Evolutionary conservation across 2,888 invertebrate genomes (phyloP).

Genomic region (Andrena marginata): DNA sequence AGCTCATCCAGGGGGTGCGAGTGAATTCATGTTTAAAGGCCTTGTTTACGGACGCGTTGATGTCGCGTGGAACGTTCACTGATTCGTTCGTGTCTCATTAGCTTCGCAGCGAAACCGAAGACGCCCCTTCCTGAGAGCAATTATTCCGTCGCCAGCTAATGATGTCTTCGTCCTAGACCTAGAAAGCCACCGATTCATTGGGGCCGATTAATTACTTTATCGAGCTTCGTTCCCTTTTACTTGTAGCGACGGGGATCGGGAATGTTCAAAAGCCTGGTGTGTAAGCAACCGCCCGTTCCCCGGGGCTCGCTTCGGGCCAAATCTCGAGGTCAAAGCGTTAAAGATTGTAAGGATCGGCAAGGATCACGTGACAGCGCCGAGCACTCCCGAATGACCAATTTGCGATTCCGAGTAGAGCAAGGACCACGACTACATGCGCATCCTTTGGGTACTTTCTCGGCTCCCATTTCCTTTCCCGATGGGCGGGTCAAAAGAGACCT

Average conservation of each 20-base stretch:
- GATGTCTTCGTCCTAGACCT: too few species aligned
- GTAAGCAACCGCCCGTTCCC: slow-evolving; percentile 15
- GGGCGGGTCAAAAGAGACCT: slow-evolving; percentile 74
- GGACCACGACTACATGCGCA: slow-evolving; percentile 65
- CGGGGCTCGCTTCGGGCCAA: slow-evolving; percentile 32
- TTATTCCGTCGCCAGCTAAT: too few species aligned
- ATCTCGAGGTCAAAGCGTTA: slow-evolving; percentile 60
- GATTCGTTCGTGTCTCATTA: too few species aligned
- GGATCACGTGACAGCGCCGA: slow-evolving; percentile 42
- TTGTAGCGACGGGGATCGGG: not conserved
- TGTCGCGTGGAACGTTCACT: too few species aligned
- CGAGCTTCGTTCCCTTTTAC: not conserved
- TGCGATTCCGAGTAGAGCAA: slow-evolving; percentile 69
- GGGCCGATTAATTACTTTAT: not conserved
- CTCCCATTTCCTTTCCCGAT: slow-evolving; percentile 63
- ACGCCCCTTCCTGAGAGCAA: too few species aligned
- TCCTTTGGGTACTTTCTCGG: slow-evolving; percentile 65
- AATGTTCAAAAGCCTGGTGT: not conserved
- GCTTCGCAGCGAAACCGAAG: too few species aligned
- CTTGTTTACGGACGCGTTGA: too few species aligned
- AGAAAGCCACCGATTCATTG: too few species aligned
- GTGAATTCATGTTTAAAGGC: too few species aligned
- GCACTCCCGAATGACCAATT: slow-evolving; percentile 69
- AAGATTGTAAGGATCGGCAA: slow-evolving; percentile 43
- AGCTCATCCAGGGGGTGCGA: too few species aligned